These are phyloP conservation scores for Acleris sparsana DNA, from an alignment of 2,888 invertebrate species.

Conservation along the genomic window DNA sequence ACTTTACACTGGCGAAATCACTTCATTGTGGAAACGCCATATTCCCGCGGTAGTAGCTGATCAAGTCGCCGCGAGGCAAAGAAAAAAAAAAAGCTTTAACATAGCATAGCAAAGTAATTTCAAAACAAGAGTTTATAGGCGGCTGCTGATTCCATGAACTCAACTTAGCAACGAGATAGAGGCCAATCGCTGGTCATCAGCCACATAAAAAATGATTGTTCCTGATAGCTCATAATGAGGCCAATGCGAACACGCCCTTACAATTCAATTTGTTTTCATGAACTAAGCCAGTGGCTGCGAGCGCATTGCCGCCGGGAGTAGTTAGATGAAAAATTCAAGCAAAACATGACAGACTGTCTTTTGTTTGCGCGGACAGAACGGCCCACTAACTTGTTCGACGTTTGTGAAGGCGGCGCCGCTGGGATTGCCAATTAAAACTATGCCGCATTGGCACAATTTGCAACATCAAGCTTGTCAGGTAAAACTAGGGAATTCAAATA, in stretches of 20 bases:
- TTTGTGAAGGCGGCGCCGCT: neutral
- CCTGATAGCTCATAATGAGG: too few species aligned
- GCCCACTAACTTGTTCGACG: constrained; percentile 3
- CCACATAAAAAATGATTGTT: too few species aligned
- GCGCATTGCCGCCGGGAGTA: neutral
- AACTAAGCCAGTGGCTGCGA: neutral
- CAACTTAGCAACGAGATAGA: too few species aligned
- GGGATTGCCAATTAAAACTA: constrained; percentile 1
- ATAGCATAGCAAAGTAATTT: too few species aligned
- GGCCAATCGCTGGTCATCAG: too few species aligned
- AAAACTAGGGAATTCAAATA: neutral
- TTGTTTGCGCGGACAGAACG: neutral
- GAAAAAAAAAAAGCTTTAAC: too few species aligned
- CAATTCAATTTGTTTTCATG: constrained; percentile 1
- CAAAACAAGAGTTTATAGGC: too few species aligned
- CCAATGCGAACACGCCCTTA: neutral
- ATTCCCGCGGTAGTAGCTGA: too few species aligned
- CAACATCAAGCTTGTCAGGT: neutral
- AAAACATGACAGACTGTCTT: neutral
- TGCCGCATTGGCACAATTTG: neutral
- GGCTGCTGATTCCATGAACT: too few species aligned
- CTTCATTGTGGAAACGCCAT: too few species aligned
- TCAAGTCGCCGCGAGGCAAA: too few species aligned
- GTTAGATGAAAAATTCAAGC: constrained; percentile 1
- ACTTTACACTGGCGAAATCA: too few species aligned